Evolutionary conservation across 1,140 invertebrate species (phyloP).

Genomic region (Drosophila erecta): DNA sequence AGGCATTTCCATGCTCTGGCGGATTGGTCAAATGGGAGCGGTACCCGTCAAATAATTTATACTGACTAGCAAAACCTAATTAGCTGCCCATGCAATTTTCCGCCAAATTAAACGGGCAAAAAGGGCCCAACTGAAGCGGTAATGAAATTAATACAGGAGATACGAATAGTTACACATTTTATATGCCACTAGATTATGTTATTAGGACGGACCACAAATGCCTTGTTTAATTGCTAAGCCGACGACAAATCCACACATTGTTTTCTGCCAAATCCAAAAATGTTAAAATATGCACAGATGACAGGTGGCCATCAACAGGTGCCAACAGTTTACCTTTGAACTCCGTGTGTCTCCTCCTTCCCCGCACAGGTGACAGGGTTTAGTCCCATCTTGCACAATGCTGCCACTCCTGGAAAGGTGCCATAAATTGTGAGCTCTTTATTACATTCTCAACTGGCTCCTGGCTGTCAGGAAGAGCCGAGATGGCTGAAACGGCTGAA

Average conservation of each 20-base stretch:
- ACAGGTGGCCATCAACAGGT: constrained; percentile 54
- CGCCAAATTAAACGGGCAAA: constrained; percentile 66
- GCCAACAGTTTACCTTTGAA: constrained; percentile 32
- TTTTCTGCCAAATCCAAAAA: constrained; percentile 22
- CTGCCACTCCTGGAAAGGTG: constrained; percentile 23
- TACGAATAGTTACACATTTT: constrained; percentile 48
- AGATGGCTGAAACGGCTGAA: not conserved
- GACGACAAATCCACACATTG: constrained; percentile 21
- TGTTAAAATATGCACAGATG: constrained; percentile 45
- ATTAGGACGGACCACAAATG: constrained; percentile 12
- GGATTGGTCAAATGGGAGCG: constrained; percentile 34
- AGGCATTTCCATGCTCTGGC: constrained; percentile 9
- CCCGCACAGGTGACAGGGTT: constrained; percentile 5
- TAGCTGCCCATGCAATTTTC: constrained; percentile 71
- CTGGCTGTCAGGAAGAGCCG: constrained; percentile 23
- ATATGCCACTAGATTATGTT: constrained; percentile 23
- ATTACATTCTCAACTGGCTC: constrained; percentile 54
- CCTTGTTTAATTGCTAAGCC: constrained; percentile 8
- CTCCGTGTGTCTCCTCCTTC: not conserved
- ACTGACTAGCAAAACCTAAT: constrained; percentile 60
- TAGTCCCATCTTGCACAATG: not conserved
- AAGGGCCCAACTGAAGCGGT: constrained; percentile 26
- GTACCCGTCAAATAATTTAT: constrained; percentile 71
- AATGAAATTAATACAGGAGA: constrained; percentile 45
- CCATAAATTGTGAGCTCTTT: constrained; percentile 58